Evolutionary conservation across 2,797 vertebrate species (phyloP), one percentile per base, ranked within the genome.

Genomic region (Cercopithecus hamlyni): DNA sequence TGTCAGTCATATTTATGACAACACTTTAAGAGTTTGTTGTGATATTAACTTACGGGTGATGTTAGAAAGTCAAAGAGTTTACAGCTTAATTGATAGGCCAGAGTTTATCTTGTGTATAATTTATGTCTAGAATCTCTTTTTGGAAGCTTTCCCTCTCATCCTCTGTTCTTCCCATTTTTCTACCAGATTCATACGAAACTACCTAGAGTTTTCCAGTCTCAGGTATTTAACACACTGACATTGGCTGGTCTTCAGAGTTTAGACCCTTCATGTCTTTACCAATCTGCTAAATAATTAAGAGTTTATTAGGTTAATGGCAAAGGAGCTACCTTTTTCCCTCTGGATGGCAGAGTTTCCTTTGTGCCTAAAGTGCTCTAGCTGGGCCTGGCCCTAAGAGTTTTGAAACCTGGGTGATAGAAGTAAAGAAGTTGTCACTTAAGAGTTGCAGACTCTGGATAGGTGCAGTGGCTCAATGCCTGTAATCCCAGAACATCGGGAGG

Each of bases 21-120:
- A 82, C 20, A 75, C 94, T 94, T 93, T 90, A 76, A 94, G 70
- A 80, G 24, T 88, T 81, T 90, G 26, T 90, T 89, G 33, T 67
- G 64, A 83, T 75, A 84, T 43, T 76, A 90, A 88, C 55, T 84
- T 85, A 85, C 0, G 30, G 15, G 12, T 61, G 39, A 64, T 81
- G 75, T 96, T 81, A 89, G 41, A 67, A 90, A 97, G 67, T 87
- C 48, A 87, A 55, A 97, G 36, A 11, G 27, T 90, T 95, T 33
- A 88, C 2, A 92, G 26, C 24, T 76, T 91, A 73, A 92, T 27
- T 94, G 36, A 27, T 48, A 41, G 48, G 36, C 11, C 90, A 82
- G 26, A 88, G 24, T 75, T 91, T 94, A n/a, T 76, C 57, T 88
- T 93, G 14, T 48, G 76, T 6, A 61, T 0, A 83, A 88, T 72